A percentile compares a stretch with the other conserved stretches of the same genome.
These are phyloP conservation scores for Tetragonula clypearis DNA, from an alignment of 1,140 invertebrate species.

Conservation along the genomic window DNA sequence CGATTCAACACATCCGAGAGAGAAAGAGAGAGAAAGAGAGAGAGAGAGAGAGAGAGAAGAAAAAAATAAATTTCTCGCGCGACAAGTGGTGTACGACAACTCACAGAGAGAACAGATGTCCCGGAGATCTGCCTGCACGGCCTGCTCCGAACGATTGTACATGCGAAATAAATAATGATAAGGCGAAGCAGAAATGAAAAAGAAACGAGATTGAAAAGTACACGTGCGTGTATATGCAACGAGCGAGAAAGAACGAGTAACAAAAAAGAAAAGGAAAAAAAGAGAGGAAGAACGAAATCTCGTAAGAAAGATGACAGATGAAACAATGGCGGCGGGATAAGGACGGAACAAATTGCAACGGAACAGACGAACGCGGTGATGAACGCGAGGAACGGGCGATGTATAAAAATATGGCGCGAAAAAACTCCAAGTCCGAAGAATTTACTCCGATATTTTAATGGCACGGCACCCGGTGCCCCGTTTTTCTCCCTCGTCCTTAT, in stretches of 20 bases:
- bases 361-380: constrained; percentile 15
- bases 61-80: constrained; percentile 39
- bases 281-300: background rate
- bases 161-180: background rate
- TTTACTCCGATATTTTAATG: constrained; percentile 23
- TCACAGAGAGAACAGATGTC: constrained; percentile 20
- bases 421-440: background rate
- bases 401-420: constrained; percentile 49
- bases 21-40: constrained; percentile 38
- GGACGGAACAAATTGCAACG: constrained; percentile 31
- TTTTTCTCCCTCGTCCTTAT: background rate
- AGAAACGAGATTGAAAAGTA: background rate
- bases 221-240: no score
- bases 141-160: constrained; percentile 12
- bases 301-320: constrained; percentile 5
- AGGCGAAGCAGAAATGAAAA: background rate
- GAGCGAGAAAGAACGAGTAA: background rate
- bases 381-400: constrained; percentile 20
- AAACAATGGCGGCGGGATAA: constrained; percentile 3
- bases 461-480: background rate
- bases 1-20: constrained; percentile 48
- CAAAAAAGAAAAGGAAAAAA: background rate
- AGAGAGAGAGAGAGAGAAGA: background rate
- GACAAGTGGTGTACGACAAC: constrained; percentile 16
- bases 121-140: background rate